Evolutionary conservation across 1,140 invertebrate genomes (phyloP), one percentile per base, ranked within the genome.

Genomic region (Papilio polytes): DNA sequence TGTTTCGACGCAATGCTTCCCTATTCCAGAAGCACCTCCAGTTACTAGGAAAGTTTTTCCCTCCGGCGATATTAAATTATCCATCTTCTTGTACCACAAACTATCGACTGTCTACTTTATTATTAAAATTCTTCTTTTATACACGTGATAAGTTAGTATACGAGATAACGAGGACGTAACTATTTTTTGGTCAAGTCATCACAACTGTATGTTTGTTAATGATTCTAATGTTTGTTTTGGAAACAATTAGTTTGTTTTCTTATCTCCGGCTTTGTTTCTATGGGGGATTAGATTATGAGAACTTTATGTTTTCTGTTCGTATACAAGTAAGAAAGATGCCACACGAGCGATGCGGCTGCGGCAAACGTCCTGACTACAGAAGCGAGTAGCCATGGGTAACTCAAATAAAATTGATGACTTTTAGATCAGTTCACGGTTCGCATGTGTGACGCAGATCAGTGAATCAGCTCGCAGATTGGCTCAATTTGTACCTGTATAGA

Each of bases 41-140:
- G 74, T 76, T 46, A 76, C 74, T 53, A 76, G 31, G 22, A 76
- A 76, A 12, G 74, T 76, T 53, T 76, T 76, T 31, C 46, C 74
- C 12, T 76, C 20, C 20, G 74, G 41, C 20, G 63, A 70, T 70
- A 70, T 70, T 12, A 22, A 12, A 15, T 53, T 53, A 22, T 22
- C 20, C 74, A 76, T 76, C 12, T 76, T 76, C 44, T 22, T 74
- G 72, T 48, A 13, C 8, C 7, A 48, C 36, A 20, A 41, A 22
- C 10, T 44, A 18, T 20, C 18, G 41, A 44, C 41, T 41, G 72
- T 20, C 26, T 3, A 70, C 12, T n/a, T 70, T 70, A 15, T 4
- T 31, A 70, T 8, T 31, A 7, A 31, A 18, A 70, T 31, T 70
- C 63, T 36, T 7, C 63, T 70, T 70, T 15, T 70, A 70, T 70